Base-by-base conservation (phyloP, 2,888 invertebrate genomes). In the Escarpia spicata region DNA sequence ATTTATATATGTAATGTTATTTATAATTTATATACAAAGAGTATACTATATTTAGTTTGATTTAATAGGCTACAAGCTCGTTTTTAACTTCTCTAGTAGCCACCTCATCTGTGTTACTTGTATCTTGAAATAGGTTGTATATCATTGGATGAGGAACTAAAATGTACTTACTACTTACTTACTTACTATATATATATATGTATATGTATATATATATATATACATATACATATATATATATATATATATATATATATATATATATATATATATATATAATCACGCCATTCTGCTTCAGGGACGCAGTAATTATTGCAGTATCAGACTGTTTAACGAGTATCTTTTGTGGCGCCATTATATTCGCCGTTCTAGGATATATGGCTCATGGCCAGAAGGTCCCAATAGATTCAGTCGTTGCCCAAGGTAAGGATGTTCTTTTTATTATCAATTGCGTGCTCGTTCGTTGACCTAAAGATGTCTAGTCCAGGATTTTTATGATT, bases 181-280 rank as follows among this genome's bases (percentile, higher is more conserved):
- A 37, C 37, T 37, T 37, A 1, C 37, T 37, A 37, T 37, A 37
- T 75, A 75, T 75, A 60, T 60, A 60, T 60, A 60, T 60, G 19
- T 60, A 60, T 60, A 60, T 60, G 19, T 60, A 60, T 60, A 60
- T 60, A 60, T 60, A 60, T 60, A 60, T 19, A 60, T 60, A 60
- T 60, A 60, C 19, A 60, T 60, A 60, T 60, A 60, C 19, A 60
- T 60, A 75, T 75, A 60, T 60, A 60, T 60, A 60, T 60, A 60
- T 60, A 60, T 60, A 60, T 60, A 60, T 60, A 60, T 60, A 60
- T 60, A 60, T 60, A 60, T 60, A 60, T 60, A 60, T 60, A 60
- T 60, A 60, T 60, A 60, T 60, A 60, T 60, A 60, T 60, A 9
- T 60, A 60, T 60, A 60, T 60, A 60, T 26, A 75, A 26, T n/a